Evolutionary conservation across 2,797 vertebrate species (phyloP), one percentile per base, ranked within the genome.

Genomic region (Gymnodraco acuticeps): DNA sequence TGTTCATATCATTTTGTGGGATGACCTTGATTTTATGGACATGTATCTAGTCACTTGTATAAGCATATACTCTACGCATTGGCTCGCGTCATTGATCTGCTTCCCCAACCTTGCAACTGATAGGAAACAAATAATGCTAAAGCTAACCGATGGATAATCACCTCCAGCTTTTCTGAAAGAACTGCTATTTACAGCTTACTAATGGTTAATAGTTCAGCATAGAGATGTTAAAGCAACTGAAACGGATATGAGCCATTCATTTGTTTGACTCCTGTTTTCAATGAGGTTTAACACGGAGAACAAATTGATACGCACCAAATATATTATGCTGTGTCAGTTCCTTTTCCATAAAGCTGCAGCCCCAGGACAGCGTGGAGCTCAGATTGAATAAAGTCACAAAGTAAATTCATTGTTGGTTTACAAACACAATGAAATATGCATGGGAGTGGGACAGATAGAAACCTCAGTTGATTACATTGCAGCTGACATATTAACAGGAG

Each of bases 401-500:
- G 75, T 70, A 65, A 83, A 80, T 76, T 77, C 65, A 69, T 80
- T 64, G 51, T 50, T 81, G 58, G 67, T 83, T 78, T 79, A 59
- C 82, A 88, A 85, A 85, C 77, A 71, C 41, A 68, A 83, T 90
- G 73, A 90, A 87, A 87, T 78, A 88, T 92, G 73, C 76, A 90
- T 86, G 41, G 43, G 11, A 42, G n/a, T 15, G 15, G 50, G 66
- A 64, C 48, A 52, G 65, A 82, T 66, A 52, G 64, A 83, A 33
- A 65, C 62, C 55, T 77, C 43, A 3, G 60, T 78, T 75, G 71
- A 80, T 86, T 66, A 70, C 51, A 55, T 31, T 80, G 64, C 50
- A 50, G 64, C 73, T 51, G 15, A 77, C 38, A 20, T 73, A 81
- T 68, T 58, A 66, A n/a, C 16, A 64, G 15, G 42, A 67, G 47